Conservation (phyloP, 53 echinoderm and acorn worm genomes). For the Hippasteria phrygiana region DNA sequence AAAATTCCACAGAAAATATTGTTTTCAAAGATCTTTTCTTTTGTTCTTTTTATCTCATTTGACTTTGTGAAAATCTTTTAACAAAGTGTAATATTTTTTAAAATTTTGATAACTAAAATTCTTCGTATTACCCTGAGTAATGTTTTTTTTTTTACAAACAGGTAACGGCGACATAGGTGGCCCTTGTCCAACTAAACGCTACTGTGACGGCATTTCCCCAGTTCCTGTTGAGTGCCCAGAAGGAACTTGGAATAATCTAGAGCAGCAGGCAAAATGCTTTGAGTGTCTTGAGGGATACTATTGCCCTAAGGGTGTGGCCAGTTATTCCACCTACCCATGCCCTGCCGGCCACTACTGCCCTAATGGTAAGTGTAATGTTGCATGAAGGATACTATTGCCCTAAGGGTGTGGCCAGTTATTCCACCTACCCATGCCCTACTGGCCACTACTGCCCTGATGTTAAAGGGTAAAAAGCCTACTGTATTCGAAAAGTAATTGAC, state of each 20-base stretch:
- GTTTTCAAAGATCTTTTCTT: too few relatives aligned
- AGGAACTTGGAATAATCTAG: constrained; percentile 86
- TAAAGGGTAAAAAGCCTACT: too few relatives aligned
- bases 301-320: constrained; percentile 82
- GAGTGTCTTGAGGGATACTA: constrained; percentile 85
- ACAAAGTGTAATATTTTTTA: too few relatives aligned
- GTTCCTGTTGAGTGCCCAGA: constrained; percentile 82
- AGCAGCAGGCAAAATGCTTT: constrained; percentile 89
- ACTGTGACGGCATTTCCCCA: constrained; percentile 84
- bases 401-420: constrained; percentile 73
- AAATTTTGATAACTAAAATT: too few relatives aligned
- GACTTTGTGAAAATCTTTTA: too few relatives aligned
- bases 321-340: constrained; percentile 76
- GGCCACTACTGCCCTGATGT: constrained; percentile 90
- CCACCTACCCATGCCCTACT: constrained; percentile 80
- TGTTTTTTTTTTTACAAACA: constrained; percentile 40
- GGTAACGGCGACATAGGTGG: constrained; percentile 85
- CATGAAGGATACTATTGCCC: constrained; percentile 92
- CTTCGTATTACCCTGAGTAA: too few relatives aligned
- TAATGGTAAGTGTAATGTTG: constrained; percentile 78
- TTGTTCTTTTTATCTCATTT: too few relatives aligned
- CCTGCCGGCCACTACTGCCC: constrained; percentile 96
- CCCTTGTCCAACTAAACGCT: constrained; percentile 85
- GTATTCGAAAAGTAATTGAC: background rate
- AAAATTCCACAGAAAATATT: too few relatives aligned